Evolutionary conservation across 2,888 invertebrate genomes (phyloP).

Genomic region (Drosophila sordidula): DNA sequence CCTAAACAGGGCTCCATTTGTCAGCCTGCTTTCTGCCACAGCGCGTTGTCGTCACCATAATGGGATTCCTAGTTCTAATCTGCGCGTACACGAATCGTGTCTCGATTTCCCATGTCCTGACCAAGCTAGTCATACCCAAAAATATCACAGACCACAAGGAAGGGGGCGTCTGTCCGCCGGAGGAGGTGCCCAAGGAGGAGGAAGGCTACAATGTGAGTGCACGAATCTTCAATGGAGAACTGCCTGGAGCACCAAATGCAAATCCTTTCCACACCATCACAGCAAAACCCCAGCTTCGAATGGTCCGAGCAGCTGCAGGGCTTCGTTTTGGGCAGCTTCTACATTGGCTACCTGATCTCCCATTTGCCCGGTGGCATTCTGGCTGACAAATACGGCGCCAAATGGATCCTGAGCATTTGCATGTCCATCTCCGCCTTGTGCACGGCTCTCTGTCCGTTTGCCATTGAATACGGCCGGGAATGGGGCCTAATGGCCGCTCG

Average conservation of each 20-base stretch:
- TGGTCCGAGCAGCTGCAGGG: slow-evolving; percentile 90
- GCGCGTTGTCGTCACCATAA: slow-evolving; percentile 88
- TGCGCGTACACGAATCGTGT: slow-evolving; percentile 90
- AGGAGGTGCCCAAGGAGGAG: neutral
- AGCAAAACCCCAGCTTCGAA: slow-evolving; percentile 85
- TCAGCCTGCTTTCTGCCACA: slow-evolving; percentile 88
- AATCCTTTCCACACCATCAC: too few species aligned
- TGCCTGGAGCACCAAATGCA: too few species aligned
- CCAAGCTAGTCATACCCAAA: slow-evolving; percentile 83
- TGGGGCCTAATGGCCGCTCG: slow-evolving; percentile 89
- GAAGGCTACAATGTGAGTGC: neutral
- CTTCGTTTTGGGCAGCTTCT: slow-evolving; percentile 90
- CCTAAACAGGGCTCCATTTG: neutral
- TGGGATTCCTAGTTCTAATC: slow-evolving; percentile 88
- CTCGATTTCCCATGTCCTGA: slow-evolving; percentile 88
- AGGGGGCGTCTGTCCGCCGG: slow-evolving; percentile 7
- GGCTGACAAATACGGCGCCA: slow-evolving; percentile 92
- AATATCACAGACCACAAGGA: slow-evolving; percentile 22
- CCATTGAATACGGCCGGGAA: slow-evolving; percentile 4
- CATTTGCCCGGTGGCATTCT: slow-evolving; percentile 92
- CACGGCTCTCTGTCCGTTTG: slow-evolving; percentile 25
- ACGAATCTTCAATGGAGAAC: too few species aligned
- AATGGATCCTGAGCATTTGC: slow-evolving; percentile 91
- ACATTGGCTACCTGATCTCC: slow-evolving; percentile 92
- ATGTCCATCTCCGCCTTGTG: slow-evolving; percentile 89